Evolutionary conservation across 2,797 vertebrate species (phyloP).

Genomic region (Rhinophrynus dorsalis): DNA sequence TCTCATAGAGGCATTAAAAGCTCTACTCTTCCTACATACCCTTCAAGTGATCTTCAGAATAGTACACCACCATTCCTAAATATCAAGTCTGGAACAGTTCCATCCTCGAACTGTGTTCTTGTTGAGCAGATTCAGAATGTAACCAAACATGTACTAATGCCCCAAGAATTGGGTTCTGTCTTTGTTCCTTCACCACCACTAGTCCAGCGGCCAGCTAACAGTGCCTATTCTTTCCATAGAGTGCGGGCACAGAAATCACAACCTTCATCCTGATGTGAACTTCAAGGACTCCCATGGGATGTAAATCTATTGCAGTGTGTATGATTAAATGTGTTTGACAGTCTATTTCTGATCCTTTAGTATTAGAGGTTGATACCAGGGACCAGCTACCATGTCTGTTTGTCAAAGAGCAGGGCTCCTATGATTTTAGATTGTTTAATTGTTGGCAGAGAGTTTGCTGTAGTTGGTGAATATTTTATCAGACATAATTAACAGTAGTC

Average conservation of each 20-base stretch:
- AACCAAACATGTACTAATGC: not conserved
- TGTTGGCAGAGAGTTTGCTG: too few relatives aligned
- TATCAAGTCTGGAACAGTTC: not conserved
- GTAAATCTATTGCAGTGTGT: too few relatives aligned
- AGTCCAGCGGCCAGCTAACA: not conserved
- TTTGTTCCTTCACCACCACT: conserved; percentile 14
- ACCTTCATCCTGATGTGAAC: conserved; percentile 3
- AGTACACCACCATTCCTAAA: not conserved
- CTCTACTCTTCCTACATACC: not conserved
- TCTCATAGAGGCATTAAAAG: not conserved
- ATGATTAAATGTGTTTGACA: too few relatives aligned
- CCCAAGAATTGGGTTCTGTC: not conserved
- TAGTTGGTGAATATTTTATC: too few relatives aligned
- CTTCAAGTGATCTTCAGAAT: not conserved
- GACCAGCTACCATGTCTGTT: too few relatives aligned
- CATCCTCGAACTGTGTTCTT: not conserved
- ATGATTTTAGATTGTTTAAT: too few relatives aligned
- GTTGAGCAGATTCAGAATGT: not conserved
- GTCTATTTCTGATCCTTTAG: too few relatives aligned
- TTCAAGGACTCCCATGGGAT: too few relatives aligned
- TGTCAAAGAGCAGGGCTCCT: too few relatives aligned
- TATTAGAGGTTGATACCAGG: too few relatives aligned
- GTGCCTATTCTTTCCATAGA: not conserved
- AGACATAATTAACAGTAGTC: too few relatives aligned
- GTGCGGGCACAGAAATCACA: not conserved